Conservation (phyloP, 2,113 vertebrate genomes). For the Dicrurus megarhynchus region DNA sequence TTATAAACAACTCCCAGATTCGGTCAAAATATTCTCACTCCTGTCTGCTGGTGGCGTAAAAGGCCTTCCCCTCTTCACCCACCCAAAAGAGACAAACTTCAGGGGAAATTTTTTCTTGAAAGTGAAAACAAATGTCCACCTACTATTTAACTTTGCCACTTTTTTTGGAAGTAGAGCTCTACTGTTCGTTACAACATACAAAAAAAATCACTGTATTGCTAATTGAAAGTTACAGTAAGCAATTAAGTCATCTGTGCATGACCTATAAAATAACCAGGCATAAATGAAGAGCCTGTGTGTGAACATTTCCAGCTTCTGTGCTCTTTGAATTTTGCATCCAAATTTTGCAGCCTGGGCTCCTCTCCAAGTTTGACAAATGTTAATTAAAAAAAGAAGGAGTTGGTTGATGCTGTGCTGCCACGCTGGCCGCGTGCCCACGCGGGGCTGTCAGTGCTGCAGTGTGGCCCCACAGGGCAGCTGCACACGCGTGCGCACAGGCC, state of each 20-base stretch:
- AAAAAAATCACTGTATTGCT: not conserved
- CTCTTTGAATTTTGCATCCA: slow-evolving; percentile 2
- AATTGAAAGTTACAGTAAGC: not conserved
- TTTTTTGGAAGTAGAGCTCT: not conserved
- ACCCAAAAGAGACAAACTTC: not conserved
- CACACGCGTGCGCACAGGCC: not conserved
- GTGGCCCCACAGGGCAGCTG: not conserved
- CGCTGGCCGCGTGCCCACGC: not conserved
- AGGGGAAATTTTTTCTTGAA: not conserved
- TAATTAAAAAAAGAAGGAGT: slow-evolving; percentile 6
- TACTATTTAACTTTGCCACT: not conserved
- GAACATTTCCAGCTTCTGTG: slow-evolving; percentile 10
- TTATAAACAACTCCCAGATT: not conserved
- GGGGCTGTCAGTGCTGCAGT: not conserved
- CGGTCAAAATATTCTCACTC: not conserved
- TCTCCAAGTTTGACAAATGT: slow-evolving; percentile 39
- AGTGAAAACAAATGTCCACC: not conserved
- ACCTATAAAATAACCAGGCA: not conserved
- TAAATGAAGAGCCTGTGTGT: slow-evolving; percentile 1
- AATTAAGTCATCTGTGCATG: not conserved
- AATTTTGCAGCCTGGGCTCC: slow-evolving; percentile 2
- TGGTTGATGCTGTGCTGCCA: not conserved
- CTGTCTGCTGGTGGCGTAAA: not conserved
- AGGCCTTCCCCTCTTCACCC: not conserved
- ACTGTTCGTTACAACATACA: not conserved